A percentile compares a stretch with the other conserved stretches of the same genome.
These are phyloP conservation scores for Acleris emargana DNA, from an alignment of 2,888 invertebrate genomes.

Conservation along the genomic window DNA sequence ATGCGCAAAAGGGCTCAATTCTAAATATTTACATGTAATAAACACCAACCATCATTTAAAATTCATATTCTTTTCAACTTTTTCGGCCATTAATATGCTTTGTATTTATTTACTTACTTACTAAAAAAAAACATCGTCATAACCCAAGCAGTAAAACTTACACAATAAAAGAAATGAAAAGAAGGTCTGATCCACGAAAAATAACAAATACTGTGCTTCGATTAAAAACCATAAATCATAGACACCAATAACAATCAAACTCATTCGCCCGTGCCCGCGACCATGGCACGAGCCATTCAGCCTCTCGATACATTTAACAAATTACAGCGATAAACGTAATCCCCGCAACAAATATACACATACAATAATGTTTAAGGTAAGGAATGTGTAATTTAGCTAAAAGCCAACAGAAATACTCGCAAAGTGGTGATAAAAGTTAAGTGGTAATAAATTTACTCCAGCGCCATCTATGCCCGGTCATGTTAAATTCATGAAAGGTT, in stretches of 20 bases:
- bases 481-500: slow-evolving; percentile 36
- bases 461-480: slow-evolving; percentile 40
- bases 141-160: neutral
- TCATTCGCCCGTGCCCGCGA: slow-evolving; percentile 40
- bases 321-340: slow-evolving; percentile 31
- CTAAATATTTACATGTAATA: too few species aligned
- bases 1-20: too few species aligned
- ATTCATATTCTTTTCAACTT: too few species aligned
- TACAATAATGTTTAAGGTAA: slow-evolving; percentile 33
- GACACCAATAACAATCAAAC: slow-evolving; percentile 38
- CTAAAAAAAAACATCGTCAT: too few species aligned
- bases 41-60: too few species aligned
- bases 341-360: slow-evolving; percentile 30
- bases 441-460: slow-evolving; percentile 40
- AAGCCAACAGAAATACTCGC: slow-evolving; percentile 35
- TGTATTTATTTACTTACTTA: too few species aligned
- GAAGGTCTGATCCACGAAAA: neutral
- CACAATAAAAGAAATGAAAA: neutral
- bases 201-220: neutral
- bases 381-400: slow-evolving; percentile 39
- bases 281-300: slow-evolving; percentile 20
- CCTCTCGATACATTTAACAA: slow-evolving; percentile 35
- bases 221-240: slow-evolving; percentile 17
- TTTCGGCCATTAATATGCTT: too few species aligned
- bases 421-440: slow-evolving; percentile 37